Percentiles rank a stretch among this genome's conserved stretches.
These are phyloP conservation scores for Tolmerus cingulatus DNA, from an alignment of 2,888 invertebrate species.

Conservation along the genomic window DNA sequence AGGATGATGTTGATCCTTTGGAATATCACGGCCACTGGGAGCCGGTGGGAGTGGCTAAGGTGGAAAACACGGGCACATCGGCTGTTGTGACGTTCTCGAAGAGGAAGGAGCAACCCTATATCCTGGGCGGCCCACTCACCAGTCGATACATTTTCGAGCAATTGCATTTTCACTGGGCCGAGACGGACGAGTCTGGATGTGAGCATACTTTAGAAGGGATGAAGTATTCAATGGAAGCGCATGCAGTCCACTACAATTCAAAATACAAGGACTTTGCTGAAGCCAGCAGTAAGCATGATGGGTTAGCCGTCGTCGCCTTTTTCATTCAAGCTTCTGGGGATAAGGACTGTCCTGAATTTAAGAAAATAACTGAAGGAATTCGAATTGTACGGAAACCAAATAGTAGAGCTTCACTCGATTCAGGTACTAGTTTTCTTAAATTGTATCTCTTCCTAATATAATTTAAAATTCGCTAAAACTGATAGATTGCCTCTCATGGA, in stretches of 20 bases:
- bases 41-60: slow-evolving; percentile 61
- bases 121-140: slow-evolving; percentile 72
- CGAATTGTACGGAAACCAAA: slow-evolving; percentile 60
- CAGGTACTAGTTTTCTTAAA: slow-evolving; percentile 55
- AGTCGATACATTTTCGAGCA: slow-evolving; percentile 77
- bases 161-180: slow-evolving; percentile 84
- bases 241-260: slow-evolving; percentile 79
- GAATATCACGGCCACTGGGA: slow-evolving; percentile 64
- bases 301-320: slow-evolving; percentile 75
- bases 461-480: not conserved
- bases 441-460: not conserved
- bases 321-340: slow-evolving; percentile 70
- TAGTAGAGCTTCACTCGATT: slow-evolving; percentile 61
- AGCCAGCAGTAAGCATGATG: slow-evolving; percentile 74
- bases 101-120: slow-evolving; percentile 66
- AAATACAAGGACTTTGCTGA: slow-evolving; percentile 72
- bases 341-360: slow-evolving; percentile 69
- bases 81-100: slow-evolving; percentile 72
- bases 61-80: slow-evolving; percentile 62
- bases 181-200: slow-evolving; percentile 77
- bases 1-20: slow-evolving; percentile 62
- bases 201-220: slow-evolving; percentile 80
- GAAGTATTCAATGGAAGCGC: slow-evolving; percentile 79
- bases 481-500: slow-evolving; percentile 74
- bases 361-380: slow-evolving; percentile 68